phyloP scores from a whole-genome alignment of 1,140 invertebrate genomes.

The Aradophagus sp. region DNA sequence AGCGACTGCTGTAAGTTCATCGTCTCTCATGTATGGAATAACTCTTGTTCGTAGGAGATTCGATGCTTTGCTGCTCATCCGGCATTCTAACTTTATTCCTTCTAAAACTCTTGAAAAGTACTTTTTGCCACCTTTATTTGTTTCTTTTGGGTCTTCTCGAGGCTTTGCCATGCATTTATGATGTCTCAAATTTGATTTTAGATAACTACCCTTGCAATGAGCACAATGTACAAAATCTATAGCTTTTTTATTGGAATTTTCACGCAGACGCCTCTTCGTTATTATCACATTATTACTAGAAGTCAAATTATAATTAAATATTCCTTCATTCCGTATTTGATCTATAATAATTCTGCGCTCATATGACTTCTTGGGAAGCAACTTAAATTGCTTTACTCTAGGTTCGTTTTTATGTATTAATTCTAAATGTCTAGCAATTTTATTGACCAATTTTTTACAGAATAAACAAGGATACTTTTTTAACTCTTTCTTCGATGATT shows the following conservation, averaged over 20 bases:
- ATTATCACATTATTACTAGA: slow-evolving; percentile 12
- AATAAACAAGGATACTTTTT: slow-evolving; percentile 2
- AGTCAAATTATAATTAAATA: slow-evolving; percentile 6
- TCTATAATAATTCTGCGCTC: background rate
- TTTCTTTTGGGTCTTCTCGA: too few relatives aligned
- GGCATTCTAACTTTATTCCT: slow-evolving; percentile 10
- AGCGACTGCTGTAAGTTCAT: background rate
- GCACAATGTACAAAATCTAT: slow-evolving; percentile 7
- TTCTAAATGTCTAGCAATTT: slow-evolving; percentile 2
- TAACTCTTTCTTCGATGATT: background rate
- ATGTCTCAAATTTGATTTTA: slow-evolving; percentile 14
- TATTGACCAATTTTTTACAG: slow-evolving; percentile 2
- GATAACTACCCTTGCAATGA: slow-evolving; percentile 4
- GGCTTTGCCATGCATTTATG: slow-evolving; percentile 8
- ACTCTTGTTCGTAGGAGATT: background rate
- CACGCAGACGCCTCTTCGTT: slow-evolving; percentile 1
- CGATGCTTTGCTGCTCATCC: slow-evolving; percentile 5
- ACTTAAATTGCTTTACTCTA: background rate
- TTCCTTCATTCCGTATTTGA: slow-evolving; percentile 8
- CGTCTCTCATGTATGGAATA: slow-evolving; percentile 7
- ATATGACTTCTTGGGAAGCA: background rate
- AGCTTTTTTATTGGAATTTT: background rate
- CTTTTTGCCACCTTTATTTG: too few relatives aligned
- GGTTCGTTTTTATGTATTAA: slow-evolving; percentile 1
- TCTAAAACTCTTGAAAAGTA: background rate